Evolutionary conservation across 2,888 invertebrate species (phyloP).

Genomic region (Protodeltote pygarga): DNA sequence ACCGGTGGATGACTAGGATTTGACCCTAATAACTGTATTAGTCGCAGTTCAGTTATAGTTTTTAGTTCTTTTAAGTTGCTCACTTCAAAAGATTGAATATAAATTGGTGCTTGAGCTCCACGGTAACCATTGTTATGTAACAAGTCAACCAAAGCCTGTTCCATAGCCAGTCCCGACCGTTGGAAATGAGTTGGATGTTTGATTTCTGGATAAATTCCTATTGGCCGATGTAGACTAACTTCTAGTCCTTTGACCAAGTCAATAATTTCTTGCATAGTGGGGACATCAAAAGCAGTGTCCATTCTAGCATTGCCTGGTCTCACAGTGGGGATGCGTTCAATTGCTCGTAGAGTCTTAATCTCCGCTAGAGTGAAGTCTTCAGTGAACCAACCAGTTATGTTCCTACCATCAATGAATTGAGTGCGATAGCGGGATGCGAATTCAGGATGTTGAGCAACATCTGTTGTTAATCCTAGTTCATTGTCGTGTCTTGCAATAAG

Average conservation of each 20-base stretch:
- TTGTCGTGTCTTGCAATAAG: conserved; percentile 80
- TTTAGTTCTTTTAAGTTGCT: conserved; percentile 74
- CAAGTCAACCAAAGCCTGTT: conserved; percentile 67
- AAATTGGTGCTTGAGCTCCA: conserved; percentile 67
- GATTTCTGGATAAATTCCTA: conserved; percentile 80
- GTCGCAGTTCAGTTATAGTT: conserved; percentile 67
- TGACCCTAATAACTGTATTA: conserved; percentile 69
- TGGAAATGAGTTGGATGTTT: conserved; percentile 77
- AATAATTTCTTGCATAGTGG: conserved; percentile 79
- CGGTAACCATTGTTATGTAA: conserved; percentile 73
- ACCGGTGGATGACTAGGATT: conserved; percentile 58
- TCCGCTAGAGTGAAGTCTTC: conserved; percentile 81
- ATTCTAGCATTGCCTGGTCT: conserved; percentile 77
- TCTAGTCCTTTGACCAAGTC: conserved; percentile 75
- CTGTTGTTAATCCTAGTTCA: conserved; percentile 72
- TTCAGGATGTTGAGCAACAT: conserved; percentile 68
- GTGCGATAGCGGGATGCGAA: conserved; percentile 71
- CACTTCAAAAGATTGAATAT: conserved; percentile 81
- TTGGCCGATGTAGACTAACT: conserved; percentile 62
- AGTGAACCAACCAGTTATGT: conserved; percentile 74
- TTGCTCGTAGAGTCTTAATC: conserved; percentile 72
- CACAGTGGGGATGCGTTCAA: conserved; percentile 72
- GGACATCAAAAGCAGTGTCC: conserved; percentile 68
- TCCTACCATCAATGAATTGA: conserved; percentile 67
- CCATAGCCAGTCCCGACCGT: conserved; percentile 71